Percentiles rank a stretch among this genome's conserved stretches.
These are phyloP conservation scores for Halocaridina rubra DNA, from an alignment of 2,888 invertebrate genomes.

Conservation along the genomic window DNA sequence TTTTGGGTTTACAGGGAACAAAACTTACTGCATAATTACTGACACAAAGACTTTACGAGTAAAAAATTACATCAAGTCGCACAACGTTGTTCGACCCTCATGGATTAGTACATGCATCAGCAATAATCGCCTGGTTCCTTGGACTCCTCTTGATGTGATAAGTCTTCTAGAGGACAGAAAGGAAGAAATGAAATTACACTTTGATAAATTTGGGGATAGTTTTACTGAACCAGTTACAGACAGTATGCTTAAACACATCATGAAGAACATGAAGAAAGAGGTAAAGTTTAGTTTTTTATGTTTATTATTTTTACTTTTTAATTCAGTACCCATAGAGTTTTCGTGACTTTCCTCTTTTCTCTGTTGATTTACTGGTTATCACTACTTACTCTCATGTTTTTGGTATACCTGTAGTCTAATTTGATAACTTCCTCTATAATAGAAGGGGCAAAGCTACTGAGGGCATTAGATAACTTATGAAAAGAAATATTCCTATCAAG, in stretches of 20 bases:
- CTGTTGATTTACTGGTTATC: too few relatives aligned
- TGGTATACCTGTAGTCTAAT: too few relatives aligned
- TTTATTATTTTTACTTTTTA: neutral
- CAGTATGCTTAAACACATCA: constrained; percentile 24
- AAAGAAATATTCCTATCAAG: too few relatives aligned
- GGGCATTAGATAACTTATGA: too few relatives aligned
- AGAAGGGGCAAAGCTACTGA: too few relatives aligned
- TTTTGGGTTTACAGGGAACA: constrained; percentile 11
- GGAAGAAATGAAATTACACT: constrained; percentile 17
- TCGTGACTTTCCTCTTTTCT: too few relatives aligned
- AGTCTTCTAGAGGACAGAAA: constrained; percentile 21
- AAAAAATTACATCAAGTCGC: constrained; percentile 17
- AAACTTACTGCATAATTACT: constrained; percentile 52
- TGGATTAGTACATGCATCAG: constrained; percentile 42
- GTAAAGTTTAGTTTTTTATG: neutral
- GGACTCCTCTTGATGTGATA: constrained; percentile 53
- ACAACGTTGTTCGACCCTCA: constrained; percentile 57
- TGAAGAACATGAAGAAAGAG: constrained; percentile 47
- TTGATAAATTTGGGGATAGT: constrained; percentile 61
- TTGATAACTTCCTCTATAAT: too few relatives aligned
- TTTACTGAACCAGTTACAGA: constrained; percentile 44
- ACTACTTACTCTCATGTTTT: too few relatives aligned
- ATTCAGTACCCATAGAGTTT: too few relatives aligned
- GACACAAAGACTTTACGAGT: constrained; percentile 42
- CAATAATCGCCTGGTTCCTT: constrained; percentile 48